These are phyloP conservation scores for Ammodytes marinus DNA, from an alignment of 2,113 vertebrate genomes.

Conservation along the genomic window DNA sequence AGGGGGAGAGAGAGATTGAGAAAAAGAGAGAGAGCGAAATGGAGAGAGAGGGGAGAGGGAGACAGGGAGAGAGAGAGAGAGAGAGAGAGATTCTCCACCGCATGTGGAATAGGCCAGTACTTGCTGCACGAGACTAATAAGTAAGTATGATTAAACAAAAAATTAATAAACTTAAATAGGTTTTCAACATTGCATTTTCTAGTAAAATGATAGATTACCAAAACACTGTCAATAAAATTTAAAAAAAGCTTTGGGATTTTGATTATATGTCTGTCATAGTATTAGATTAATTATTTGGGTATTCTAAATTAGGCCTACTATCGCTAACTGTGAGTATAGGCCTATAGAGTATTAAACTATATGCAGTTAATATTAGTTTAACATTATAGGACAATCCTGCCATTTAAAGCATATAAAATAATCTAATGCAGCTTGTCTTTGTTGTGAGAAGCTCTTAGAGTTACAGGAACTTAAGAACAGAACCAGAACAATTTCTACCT, in stretches of 20 bases:
- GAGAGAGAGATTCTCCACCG: no score
- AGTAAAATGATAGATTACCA: background rate
- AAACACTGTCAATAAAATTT: no score
- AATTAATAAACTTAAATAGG: background rate
- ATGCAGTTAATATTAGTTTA: no score
- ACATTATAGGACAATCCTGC: background rate
- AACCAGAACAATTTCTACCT: background rate
- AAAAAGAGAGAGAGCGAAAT: no score
- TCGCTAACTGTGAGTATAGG: no score
- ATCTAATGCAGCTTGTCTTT: background rate
- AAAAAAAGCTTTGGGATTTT: background rate
- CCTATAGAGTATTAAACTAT: no score
- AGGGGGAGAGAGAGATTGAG: no score
- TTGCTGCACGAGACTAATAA: background rate
- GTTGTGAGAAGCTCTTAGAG: background rate
- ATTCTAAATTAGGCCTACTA: no score
- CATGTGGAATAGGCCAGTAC: background rate
- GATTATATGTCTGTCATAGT: background rate
- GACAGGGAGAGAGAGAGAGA: no score
- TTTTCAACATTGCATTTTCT: background rate
- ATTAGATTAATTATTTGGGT: no score
- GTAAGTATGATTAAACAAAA: background rate
- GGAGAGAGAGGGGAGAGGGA: no score
- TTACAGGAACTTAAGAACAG: background rate
- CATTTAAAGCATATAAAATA: background rate